These are phyloP conservation scores for Polyergus mexicanus DNA, from an alignment of 1,140 invertebrate genomes.

Conservation along the genomic window DNA sequence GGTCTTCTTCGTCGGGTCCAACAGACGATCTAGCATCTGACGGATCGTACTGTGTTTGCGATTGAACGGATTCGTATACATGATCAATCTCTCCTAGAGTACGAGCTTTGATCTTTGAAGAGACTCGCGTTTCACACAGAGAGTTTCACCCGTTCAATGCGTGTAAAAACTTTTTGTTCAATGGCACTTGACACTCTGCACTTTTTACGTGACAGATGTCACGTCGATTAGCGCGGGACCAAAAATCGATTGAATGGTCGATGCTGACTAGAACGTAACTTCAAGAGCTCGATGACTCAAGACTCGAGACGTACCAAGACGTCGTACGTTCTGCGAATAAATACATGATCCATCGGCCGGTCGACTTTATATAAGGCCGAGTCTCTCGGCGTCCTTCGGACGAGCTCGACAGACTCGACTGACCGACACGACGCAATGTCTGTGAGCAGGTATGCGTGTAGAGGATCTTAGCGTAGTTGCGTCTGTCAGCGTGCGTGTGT, in stretches of 20 bases:
- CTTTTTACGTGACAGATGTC: constrained; percentile 24
- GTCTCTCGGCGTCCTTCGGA: constrained; percentile 65
- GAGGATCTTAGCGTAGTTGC: constrained; percentile 32
- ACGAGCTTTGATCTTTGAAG: neutral
- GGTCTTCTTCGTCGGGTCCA: constrained; percentile 83
- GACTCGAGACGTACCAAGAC: neutral
- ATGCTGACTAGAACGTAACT: neutral
- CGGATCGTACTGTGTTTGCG: constrained; percentile 91
- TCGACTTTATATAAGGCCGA: constrained; percentile 56
- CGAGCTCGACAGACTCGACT: constrained; percentile 33
- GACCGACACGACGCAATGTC: neutral
- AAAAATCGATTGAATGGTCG: neutral
- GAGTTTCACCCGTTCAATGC: neutral
- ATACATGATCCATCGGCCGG: neutral
- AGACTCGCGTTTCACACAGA: neutral
- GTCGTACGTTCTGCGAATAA: constrained; percentile 49
- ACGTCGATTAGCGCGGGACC: neutral
- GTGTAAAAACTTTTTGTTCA: neutral
- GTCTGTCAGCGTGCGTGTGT: neutral
- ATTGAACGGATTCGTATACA: constrained; percentile 92
- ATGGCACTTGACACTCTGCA: constrained; percentile 38
- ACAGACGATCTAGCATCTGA: constrained; percentile 89
- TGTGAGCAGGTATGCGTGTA: constrained; percentile 19
- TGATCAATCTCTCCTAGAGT: constrained; percentile 70
- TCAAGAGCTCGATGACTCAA: neutral